These are phyloP conservation scores for Holothuria glaberrima DNA, from an alignment of 35 echinoderm and acorn worm species.

Conservation along the genomic window DNA sequence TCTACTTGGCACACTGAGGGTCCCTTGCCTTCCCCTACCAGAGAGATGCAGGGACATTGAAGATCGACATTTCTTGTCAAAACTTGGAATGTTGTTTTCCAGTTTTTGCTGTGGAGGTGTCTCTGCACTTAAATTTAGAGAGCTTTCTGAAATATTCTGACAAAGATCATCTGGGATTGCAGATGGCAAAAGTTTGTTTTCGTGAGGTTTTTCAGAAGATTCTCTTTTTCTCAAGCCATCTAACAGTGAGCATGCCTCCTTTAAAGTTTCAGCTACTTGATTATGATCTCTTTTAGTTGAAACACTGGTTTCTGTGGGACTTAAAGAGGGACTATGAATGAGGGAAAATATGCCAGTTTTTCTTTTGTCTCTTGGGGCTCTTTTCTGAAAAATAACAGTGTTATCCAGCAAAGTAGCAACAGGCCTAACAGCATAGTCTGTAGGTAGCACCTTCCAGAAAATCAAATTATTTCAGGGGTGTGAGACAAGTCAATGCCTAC, in stretches of 20 bases:
- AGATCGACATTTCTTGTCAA: conserved; percentile 19
- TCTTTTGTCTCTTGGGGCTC: conserved; percentile 43
- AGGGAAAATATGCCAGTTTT: conserved; percentile 34
- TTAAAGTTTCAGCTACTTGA: too few species aligned
- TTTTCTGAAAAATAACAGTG: conserved; percentile 64
- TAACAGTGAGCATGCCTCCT: too few species aligned
- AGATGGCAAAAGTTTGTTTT: too few species aligned
- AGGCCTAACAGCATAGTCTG: too few species aligned
- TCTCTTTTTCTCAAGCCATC: too few species aligned
- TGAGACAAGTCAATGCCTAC: too few species aligned
- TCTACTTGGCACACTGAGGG: neutral
- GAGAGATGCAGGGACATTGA: conserved; percentile 38
- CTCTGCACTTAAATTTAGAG: conserved; percentile 3
- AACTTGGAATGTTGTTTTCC: neutral
- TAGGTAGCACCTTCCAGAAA: too few species aligned
- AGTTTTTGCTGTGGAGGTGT: neutral
- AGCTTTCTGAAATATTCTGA: conserved; percentile 23
- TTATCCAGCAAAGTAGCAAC: conserved; percentile 93
- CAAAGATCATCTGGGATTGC: conserved; percentile 7
- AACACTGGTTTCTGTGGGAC: neutral
- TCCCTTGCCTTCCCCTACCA: neutral
- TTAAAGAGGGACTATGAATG: neutral
- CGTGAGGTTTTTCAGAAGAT: too few species aligned
- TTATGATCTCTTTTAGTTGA: too few species aligned
- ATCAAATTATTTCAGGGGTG: too few species aligned